Evolutionary conservation across 2,113 vertebrate species (phyloP).

Genomic region (Syngnathus typhle): DNA sequence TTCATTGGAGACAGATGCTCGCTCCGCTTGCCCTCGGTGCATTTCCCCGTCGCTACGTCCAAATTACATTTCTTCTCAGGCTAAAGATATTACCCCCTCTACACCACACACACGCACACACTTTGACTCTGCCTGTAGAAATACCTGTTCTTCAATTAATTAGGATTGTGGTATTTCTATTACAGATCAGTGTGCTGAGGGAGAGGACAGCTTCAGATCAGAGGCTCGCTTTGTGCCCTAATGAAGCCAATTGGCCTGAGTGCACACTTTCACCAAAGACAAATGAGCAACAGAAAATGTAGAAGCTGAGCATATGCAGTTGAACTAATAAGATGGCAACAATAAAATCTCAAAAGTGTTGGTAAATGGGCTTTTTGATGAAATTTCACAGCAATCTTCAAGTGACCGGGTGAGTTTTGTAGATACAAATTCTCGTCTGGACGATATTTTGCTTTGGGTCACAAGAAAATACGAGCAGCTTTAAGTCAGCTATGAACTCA

Average conservation of each 20-base stretch:
- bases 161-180: constrained; percentile 49
- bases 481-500: too few relatives aligned
- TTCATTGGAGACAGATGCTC: constrained; percentile 63
- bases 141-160: constrained; percentile 42
- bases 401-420: too few relatives aligned
- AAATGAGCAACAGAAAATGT: constrained; percentile 28
- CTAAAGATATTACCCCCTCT: constrained; percentile 22
- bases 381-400: background rate
- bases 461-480: too few relatives aligned
- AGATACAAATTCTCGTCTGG: too few relatives aligned
- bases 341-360: background rate
- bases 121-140: constrained; percentile 14
- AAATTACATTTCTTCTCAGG: constrained; percentile 50
- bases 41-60: constrained; percentile 23
- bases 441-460: too few relatives aligned
- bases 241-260: constrained; percentile 39
- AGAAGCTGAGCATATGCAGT: constrained; percentile 16
- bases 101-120: background rate
- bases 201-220: constrained; percentile 29
- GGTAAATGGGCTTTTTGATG: background rate
- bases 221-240: constrained; percentile 39
- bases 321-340: background rate
- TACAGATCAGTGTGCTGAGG: constrained; percentile 32
- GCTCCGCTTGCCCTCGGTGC: constrained; percentile 46
- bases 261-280: constrained; percentile 34